Conservation (phyloP, 2,888 invertebrate genomes). For the Drosophila tripunctata region DNA sequence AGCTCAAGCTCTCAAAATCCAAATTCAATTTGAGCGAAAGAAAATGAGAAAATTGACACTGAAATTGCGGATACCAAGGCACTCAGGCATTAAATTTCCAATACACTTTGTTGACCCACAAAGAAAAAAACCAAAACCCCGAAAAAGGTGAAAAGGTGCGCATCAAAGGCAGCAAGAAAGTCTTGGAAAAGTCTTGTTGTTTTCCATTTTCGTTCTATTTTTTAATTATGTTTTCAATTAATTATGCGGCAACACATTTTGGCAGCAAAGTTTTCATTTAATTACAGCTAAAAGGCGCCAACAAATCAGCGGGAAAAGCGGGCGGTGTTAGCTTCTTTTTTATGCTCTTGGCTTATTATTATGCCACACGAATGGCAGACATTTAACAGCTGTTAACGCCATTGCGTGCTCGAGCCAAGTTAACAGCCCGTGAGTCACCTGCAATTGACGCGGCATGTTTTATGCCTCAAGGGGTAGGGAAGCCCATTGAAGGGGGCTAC, state of each 20-base stretch:
- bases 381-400: slow-evolving; percentile 69
- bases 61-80: slow-evolving; percentile 23
- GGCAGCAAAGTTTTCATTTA: slow-evolving; percentile 59
- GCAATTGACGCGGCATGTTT: slow-evolving; percentile 63
- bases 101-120: slow-evolving; percentile 23
- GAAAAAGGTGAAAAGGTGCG: slow-evolving; percentile 1
- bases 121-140: too few relatives aligned
- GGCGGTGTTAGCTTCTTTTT: slow-evolving; percentile 11
- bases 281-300: slow-evolving; percentile 61
- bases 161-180: slow-evolving; percentile 23
- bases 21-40: slow-evolving; percentile 60
- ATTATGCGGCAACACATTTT: slow-evolving; percentile 72
- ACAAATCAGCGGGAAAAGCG: slow-evolving; percentile 25
- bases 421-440: slow-evolving; percentile 70
- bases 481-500: background rate
- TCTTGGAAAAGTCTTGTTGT: background rate
- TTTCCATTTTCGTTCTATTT: slow-evolving; percentile 23
- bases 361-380: slow-evolving; percentile 72
- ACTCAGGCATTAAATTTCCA: slow-evolving; percentile 43
- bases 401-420: slow-evolving; percentile 63
- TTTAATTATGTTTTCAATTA: slow-evolving; percentile 78
- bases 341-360: slow-evolving; percentile 59
- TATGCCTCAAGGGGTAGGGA: background rate
- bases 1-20: slow-evolving; percentile 15
- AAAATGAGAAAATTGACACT: slow-evolving; percentile 50